Evolutionary conservation across 2,113 vertebrate genomes (phyloP).

Genomic region (Poeciliopsis occidentalis): DNA sequence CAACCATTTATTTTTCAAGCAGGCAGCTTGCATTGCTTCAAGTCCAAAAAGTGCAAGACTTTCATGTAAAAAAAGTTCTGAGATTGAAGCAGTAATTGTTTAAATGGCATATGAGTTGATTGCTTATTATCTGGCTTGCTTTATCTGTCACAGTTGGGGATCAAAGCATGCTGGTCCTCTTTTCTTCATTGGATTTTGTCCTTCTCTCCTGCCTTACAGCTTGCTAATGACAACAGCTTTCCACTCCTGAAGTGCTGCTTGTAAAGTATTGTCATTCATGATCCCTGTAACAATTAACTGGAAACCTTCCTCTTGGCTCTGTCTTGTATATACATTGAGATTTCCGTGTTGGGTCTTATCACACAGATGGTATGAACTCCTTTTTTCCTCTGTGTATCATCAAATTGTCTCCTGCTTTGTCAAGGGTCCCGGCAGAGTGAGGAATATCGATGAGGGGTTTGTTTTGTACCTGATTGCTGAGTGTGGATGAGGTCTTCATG

Average conservation of each 20-base stretch:
- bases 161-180: constrained; percentile 71
- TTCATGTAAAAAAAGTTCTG: constrained; percentile 31
- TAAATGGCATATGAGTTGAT: constrained; percentile 30
- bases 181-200: constrained; percentile 52
- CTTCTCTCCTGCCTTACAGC: constrained; percentile 64
- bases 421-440: constrained; percentile 39
- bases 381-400: constrained; percentile 72
- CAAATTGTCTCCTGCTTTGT: constrained; percentile 53
- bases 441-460: constrained; percentile 35
- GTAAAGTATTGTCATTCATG: constrained; percentile 72
- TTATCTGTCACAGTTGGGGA: constrained; percentile 63
- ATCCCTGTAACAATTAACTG: constrained; percentile 72
- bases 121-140: constrained; percentile 57
- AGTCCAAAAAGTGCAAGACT: constrained; percentile 25
- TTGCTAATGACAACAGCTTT: constrained; percentile 64
- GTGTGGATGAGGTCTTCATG: constrained; percentile 15
- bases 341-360: constrained; percentile 73
- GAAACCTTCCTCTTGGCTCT: constrained; percentile 75
- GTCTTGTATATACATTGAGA: constrained; percentile 85
- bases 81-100: constrained; percentile 29
- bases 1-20: constrained; percentile 15
- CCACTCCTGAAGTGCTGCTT: constrained; percentile 67
- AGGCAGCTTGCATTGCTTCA: constrained; percentile 41
- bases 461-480: constrained; percentile 43
- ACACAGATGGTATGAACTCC: constrained; percentile 72